Evolutionary conservation across 1,140 invertebrate genomes (phyloP), one percentile per base, ranked within the genome.

Genomic region (Brachionus koreanus): DNA sequence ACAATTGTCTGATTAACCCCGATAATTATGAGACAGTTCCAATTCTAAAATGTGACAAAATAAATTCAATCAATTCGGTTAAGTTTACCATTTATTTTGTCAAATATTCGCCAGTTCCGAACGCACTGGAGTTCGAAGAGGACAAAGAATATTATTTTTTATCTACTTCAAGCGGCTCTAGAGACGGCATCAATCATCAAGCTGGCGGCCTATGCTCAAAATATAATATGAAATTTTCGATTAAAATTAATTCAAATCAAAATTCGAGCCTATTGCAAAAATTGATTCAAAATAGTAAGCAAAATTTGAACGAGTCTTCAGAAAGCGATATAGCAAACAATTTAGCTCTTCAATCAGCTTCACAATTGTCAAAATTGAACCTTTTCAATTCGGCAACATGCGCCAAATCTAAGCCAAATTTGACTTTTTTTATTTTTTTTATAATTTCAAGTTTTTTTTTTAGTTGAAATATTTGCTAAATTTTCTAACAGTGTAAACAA

Each of bases 71-170:
- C 19, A 79, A 61, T 79, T 37, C 76, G 12, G 76, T 79, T 3
- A 79, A 79, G 33, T 79, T 79, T 43, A 79, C 76, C 57, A 61
- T 79, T 49, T 79, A 79, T 79, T 79, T 79, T 65, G 61, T 79
- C 5, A 79, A 79, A 65, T 79, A 42, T n/a, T 79, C 76, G 29
- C 76, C 76, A 61, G 76, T 79, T 9, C 76, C 76, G 16, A 79
- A 79, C 33, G 76, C 76, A 33, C 39, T 79, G 5, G 76, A 79
- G n/a, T 79, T 79, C 49, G 61, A 65, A 35, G 76, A 79, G 29
- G 76, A 65, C 29, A 57, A 79, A 79, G 76, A 79, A 19, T 79
- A 79, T 61, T 79, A 79, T 29, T 79, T 79, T 79, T 79, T 79
- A 25, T 79, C 76, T 5, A 43, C 76, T 19, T 79, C 76, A 23